phyloP scores from a whole-genome alignment of 2,113 vertebrate species.

The Panthera leo region DNA sequence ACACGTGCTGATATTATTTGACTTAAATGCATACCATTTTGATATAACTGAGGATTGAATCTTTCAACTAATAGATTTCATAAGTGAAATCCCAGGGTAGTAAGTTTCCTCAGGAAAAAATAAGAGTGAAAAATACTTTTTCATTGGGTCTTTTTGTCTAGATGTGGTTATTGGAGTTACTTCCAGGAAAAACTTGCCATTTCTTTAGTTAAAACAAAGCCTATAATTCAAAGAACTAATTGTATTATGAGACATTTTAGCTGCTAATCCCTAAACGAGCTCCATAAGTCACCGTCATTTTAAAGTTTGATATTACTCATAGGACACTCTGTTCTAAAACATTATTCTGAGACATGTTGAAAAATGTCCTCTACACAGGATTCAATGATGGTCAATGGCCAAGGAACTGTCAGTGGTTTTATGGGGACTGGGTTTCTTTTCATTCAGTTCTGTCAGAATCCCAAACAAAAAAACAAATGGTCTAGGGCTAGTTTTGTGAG shows the following conservation, averaged over 20 bases:
- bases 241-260: slow-evolving; percentile 27
- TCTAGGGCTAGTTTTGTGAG: not conserved
- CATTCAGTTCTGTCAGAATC: slow-evolving; percentile 1
- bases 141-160: not conserved
- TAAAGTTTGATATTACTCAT: slow-evolving; percentile 27
- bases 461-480: not conserved
- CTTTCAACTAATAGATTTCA: slow-evolving; percentile 5
- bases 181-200: not conserved
- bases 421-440: not conserved
- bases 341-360: slow-evolving; percentile 31
- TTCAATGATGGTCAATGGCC: not conserved
- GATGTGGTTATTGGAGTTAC: not conserved
- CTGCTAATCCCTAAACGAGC: slow-evolving; percentile 9
- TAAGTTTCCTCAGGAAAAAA: slow-evolving; percentile 27
- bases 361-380: slow-evolving; percentile 40
- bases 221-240: slow-evolving; percentile 38
- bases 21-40: not conserved
- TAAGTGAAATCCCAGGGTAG: slow-evolving; percentile 15
- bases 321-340: slow-evolving; percentile 13
- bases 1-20: not conserved
- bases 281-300: slow-evolving; percentile 21
- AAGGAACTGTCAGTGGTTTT: not conserved
- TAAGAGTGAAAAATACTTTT: slow-evolving; percentile 12
- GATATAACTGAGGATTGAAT: not conserved
- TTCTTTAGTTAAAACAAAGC: slow-evolving; percentile 11